Percentiles rank a stretch among this genome's conserved stretches.
Evolutionary conservation across 1,140 invertebrate species (phyloP).

Genomic region (Latrodectus geometricus): DNA sequence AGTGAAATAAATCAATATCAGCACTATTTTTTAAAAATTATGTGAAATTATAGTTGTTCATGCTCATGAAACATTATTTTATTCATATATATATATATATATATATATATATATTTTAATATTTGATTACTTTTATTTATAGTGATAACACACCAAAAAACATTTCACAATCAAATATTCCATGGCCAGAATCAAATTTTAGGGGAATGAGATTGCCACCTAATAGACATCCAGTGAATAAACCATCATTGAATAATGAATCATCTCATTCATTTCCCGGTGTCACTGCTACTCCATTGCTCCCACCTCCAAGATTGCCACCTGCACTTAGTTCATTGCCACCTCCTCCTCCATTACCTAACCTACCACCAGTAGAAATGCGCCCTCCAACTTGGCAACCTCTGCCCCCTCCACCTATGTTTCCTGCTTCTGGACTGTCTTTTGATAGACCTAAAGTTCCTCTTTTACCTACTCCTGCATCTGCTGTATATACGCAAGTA

Average conservation of each 20-base stretch:
- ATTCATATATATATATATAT: background rate
- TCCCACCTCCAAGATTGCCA: background rate
- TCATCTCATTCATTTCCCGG: background rate
- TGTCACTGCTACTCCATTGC: background rate
- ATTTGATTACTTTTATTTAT: too few species aligned
- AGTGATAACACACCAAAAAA: too few species aligned
- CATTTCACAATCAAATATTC: background rate
- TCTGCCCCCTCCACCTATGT: conserved; percentile 39
- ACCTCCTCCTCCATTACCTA: conserved; percentile 67
- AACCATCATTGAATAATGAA: background rate
- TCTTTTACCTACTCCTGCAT: background rate
- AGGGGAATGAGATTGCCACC: background rate
- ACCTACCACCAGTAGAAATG: conserved; percentile 56
- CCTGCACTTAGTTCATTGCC: background rate
- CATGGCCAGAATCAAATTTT: conserved; percentile 7
- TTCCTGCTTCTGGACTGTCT: background rate
- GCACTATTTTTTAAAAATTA: too few species aligned
- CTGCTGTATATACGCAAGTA: background rate
- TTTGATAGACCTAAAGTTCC: background rate
- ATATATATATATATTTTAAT: too few species aligned
- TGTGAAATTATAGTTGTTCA: too few species aligned
- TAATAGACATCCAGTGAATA: background rate
- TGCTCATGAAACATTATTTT: too few species aligned
- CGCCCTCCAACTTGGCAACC: conserved; percentile 33
- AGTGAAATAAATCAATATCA: too few species aligned